Evolutionary conservation across 1,140 invertebrate species (phyloP), one percentile per base, ranked within the genome.

Genomic region (Thereuonema tuberculata): DNA sequence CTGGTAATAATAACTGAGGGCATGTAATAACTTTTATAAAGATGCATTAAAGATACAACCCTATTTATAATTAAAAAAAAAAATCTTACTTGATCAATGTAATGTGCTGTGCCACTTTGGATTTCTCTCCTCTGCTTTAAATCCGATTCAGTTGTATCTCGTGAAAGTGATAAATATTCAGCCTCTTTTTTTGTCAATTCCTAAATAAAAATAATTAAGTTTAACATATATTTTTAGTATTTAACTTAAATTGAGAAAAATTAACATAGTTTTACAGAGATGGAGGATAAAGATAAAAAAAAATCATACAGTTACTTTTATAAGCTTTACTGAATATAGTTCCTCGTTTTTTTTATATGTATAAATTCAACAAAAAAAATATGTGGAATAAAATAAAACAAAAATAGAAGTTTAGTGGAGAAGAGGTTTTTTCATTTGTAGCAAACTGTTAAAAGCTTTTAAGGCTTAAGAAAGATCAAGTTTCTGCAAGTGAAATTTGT

Each of bases 131-230:
- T 77, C 72, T 98, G 94, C 71, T 98, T 98, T 14, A 98, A 76
- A 76, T 98, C 95, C 23, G 89, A 86, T 74, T 98, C 95, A 0
- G 94, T 98, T 2, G 93, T 97, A 70, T 98, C 95, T 63, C 93
- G 75, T 27, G 92, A 95, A 26, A 98, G 76, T 1, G 92, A 84
- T 24, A 98, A 84, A 75, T 94, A 98, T 70, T 98, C 94, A 29
- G 90, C 75, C 77, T 98, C 93, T 56, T 87, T 77, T 59, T 87
- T 82, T 0, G 89, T 92, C 25, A 98, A 68, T 73, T 98, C 89
- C 62, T 67, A 52, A 55, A 29, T 9, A 55, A 14, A 28, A 25
- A 55, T 27, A 28, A 25, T 55, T 5, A 26, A 26, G 21, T 55
- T 27, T 9, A n/a, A 14, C 3, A 12, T 29, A 27, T 26, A 12